Evolutionary conservation across 2,113 vertebrate species (phyloP).

Genomic region (Craseonycteris thonglongyai): DNA sequence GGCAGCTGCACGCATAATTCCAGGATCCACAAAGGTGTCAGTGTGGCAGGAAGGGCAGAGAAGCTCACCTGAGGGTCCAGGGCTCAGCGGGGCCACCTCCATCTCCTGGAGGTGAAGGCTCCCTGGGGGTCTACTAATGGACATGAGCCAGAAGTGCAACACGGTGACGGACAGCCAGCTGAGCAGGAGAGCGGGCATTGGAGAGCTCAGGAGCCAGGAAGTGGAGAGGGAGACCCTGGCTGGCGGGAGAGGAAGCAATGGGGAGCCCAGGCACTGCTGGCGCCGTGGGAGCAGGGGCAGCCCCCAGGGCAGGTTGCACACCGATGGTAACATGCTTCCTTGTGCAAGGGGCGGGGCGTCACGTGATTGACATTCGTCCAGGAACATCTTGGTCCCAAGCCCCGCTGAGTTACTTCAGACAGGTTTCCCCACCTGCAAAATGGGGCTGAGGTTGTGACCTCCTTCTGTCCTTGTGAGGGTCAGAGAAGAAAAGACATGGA

Average conservation of each 20-base stretch:
- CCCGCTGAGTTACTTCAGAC: neutral
- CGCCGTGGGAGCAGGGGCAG: neutral
- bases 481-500: too few species aligned
- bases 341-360: neutral
- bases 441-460: neutral
- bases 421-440: neutral
- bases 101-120: neutral
- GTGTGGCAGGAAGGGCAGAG: neutral
- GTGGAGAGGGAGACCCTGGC: neutral
- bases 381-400: too few species aligned
- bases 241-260: neutral
- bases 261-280: neutral
- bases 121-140: neutral
- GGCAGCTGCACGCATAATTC: fast-evolving
- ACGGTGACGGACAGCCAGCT: neutral
- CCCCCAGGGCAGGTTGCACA: too few species aligned
- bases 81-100: neutral
- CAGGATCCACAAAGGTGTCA: neutral
- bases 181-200: neutral
- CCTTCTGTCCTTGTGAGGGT: neutral
- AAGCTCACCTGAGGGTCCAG: neutral
- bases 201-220: neutral
- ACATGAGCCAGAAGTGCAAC: fast-evolving
- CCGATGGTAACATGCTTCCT: fast-evolving
- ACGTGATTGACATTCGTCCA: fast-evolving